Evolutionary conservation across 2,797 vertebrate species (phyloP).

Genomic region (Sphenodon punctatus): DNA sequence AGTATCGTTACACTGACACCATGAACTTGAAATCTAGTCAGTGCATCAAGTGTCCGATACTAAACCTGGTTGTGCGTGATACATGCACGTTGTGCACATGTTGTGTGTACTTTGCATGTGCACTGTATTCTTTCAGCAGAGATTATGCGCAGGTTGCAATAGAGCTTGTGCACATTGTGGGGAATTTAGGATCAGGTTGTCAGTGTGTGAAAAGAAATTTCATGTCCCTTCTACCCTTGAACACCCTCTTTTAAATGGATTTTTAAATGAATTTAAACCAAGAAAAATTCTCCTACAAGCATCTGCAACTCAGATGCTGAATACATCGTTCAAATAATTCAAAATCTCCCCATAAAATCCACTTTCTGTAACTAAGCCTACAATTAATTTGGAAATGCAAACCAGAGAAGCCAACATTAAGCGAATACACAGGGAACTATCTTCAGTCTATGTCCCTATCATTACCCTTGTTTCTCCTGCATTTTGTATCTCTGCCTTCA

Average conservation of each 20-base stretch:
- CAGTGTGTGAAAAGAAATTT: no score
- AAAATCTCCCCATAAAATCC: neutral
- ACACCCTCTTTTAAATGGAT: neutral
- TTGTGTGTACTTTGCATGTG: no score
- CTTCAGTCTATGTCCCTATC: neutral
- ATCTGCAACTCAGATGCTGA: neutral
- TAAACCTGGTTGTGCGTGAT: no score
- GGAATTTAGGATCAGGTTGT: no score
- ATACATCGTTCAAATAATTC: neutral
- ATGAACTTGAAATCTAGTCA: neutral
- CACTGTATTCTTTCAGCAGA: no score
- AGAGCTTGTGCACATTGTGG: no score
- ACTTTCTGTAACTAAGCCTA: neutral
- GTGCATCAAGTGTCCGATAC: no score
- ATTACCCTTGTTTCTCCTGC: neutral
- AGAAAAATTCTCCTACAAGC: neutral
- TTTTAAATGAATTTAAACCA: conserved; percentile 9
- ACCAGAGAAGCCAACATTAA: neutral
- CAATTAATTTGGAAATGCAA: neutral
- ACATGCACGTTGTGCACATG: no score
- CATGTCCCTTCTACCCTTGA: no score
- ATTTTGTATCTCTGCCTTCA: neutral
- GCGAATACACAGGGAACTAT: neutral
- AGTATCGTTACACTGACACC: neutral
- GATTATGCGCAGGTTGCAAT: no score